Evolutionary conservation across 2,797 vertebrate species (phyloP), one percentile per base, ranked within the genome.

Genomic region (Sebastes oblongus): DNA sequence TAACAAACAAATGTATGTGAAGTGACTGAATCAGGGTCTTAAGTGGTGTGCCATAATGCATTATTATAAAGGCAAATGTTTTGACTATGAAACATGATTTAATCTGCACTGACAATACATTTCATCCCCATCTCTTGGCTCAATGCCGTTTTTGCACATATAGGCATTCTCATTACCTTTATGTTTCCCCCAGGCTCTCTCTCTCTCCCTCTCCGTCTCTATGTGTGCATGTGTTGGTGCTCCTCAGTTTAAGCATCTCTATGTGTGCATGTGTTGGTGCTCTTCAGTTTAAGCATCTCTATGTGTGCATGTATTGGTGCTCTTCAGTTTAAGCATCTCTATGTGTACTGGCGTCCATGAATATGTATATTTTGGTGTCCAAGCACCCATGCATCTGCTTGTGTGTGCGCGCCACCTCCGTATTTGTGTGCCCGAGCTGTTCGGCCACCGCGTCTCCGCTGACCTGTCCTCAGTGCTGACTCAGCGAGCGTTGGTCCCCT

Each of bases 401-500:
- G 68, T 75, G 76, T 55, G 65, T 32, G 70, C 6, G 50, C 32
- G 50, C 54, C 8, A 13, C 71, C 71, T 74, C 72, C 55, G 73
- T 64, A 69, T 84, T 72, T 58, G 34, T 74, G 81, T 85, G 87
- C 83, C 77, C 68, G 61, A 83, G 81, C 64, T 18, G 24, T 75
- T 91, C 77, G 79, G 66, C 77, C 56, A 50, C 46, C 39, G 72
- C 34, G 67, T 91, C 84, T 92, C 81, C 66, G 39, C 85, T 89
- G 92, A 91, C 91, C 86, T 91, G 90, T 93, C 89, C 84, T 83
- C 74, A 39, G 32, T 76, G 94, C 94, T 93, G 93, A 94, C 79
- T 93, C 87, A 91, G 93, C 86, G 1, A 80, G 50, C 42, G 74
- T 72, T 78, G 67, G 62, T 70, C 72, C 72, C 62, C 75, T 60